Conservation (phyloP, 1,140 invertebrate species). For the Catajapyx aquilonaris region DNA sequence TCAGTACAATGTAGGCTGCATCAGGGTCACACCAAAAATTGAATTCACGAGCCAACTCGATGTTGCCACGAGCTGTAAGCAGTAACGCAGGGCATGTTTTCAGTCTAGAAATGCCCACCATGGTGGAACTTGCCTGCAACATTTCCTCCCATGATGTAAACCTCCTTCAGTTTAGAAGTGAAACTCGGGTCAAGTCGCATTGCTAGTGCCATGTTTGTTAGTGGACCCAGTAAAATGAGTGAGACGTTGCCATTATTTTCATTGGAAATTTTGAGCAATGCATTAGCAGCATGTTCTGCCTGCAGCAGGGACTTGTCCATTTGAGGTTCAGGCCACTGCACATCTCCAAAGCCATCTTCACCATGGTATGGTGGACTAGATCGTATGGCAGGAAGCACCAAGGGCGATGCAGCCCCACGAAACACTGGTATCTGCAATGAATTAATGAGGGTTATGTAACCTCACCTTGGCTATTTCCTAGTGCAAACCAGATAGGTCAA, state of each 20-base stretch:
- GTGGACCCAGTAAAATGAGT: conserved; percentile 21
- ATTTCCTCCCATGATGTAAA: conserved; percentile 33
- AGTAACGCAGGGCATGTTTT: conserved; percentile 1
- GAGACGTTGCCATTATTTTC: background rate
- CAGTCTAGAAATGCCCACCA: background rate
- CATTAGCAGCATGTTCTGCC: conserved; percentile 6
- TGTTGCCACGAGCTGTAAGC: conserved; percentile 23
- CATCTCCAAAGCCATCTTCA: conserved; percentile 17
- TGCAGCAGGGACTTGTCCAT: conserved; percentile 6
- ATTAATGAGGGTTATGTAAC: conserved; percentile 6
- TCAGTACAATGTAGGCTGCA: conserved; percentile 26
- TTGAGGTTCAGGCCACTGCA: conserved; percentile 6
- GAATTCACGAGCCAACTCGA: conserved; percentile 26
- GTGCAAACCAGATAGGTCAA: too few relatives aligned
- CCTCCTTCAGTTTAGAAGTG: conserved; percentile 20
- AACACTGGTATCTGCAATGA: conserved; percentile 38
- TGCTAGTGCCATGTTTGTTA: conserved; percentile 32
- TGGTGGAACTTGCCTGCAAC: conserved; percentile 14
- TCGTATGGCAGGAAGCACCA: conserved; percentile 21
- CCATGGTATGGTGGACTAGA: conserved; percentile 15
- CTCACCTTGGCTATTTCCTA: too few relatives aligned
- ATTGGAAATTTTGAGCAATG: conserved; percentile 8
- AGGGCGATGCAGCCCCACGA: conserved; percentile 27
- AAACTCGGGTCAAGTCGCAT: conserved; percentile 25
- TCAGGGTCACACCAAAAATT: conserved; percentile 31